Conservation (phyloP, 2,113 vertebrate genomes). For the Boulengerochromis microlepis region DNA sequence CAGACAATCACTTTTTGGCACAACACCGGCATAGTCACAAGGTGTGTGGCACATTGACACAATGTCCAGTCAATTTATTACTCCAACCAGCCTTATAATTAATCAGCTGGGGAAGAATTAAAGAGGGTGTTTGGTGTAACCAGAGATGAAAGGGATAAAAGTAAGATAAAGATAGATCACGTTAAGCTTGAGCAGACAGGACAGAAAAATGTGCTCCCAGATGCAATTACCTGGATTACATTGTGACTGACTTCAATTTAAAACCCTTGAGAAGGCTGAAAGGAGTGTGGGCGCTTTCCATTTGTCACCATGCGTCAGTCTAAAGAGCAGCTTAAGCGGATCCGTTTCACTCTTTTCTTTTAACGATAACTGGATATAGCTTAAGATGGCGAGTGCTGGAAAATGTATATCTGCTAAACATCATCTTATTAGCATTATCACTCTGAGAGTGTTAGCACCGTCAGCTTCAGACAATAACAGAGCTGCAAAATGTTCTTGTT, state of each 20-base stretch:
- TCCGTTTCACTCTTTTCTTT: background rate
- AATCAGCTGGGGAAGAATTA: constrained; percentile 4
- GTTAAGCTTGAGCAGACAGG: background rate
- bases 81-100: background rate
- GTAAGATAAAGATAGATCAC: background rate
- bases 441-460: background rate
- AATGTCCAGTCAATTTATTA: background rate
- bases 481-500: background rate
- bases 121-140: background rate
- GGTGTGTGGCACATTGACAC: background rate
- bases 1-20: too few relatives aligned
- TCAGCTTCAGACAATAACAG: background rate
- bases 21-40: background rate
- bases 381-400: background rate
- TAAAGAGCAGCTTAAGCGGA: background rate
- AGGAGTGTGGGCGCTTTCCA: background rate
- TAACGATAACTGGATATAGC: background rate
- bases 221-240: background rate
- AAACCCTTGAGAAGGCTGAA: background rate
- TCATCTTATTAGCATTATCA: background rate
- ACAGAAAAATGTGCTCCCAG: background rate
- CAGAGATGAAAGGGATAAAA: background rate
- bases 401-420: background rate
- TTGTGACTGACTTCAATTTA: background rate
- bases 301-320: background rate